Conservation (phyloP, 2,113 vertebrate species). For the Syngnathus floridae region DNA sequence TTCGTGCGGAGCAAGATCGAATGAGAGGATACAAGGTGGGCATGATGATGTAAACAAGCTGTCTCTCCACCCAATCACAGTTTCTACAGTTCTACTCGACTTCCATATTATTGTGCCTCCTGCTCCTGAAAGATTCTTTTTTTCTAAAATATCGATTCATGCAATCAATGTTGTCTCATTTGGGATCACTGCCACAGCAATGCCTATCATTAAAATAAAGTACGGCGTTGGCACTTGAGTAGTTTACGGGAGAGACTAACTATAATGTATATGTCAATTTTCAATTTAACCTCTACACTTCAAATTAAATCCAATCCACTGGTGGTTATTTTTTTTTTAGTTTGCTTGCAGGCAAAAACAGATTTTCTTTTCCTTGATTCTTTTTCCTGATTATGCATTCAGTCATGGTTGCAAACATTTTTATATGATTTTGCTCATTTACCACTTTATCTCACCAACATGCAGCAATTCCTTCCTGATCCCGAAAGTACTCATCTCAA, state of each 20-base stretch:
- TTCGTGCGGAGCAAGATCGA: not conserved
- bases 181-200: not conserved
- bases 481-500: not conserved
- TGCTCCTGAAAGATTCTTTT: not conserved
- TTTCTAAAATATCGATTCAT: not conserved
- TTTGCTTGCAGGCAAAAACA: not conserved
- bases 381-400: not conserved
- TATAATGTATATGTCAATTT: conserved; percentile 6
- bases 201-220: not conserved
- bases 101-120: conserved; percentile 2
- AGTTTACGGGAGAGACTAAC: not conserved
- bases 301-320: not conserved
- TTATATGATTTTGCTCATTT: not conserved
- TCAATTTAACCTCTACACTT: conserved; percentile 8
- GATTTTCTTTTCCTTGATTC: not conserved
- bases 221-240: not conserved
- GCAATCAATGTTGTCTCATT: conserved; percentile 5
- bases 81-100: conserved; percentile 10
- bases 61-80: conserved; percentile 5
- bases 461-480: not conserved
- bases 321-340: not conserved
- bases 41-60: conserved; percentile 4
- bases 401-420: not conserved
- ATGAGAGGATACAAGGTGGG: not conserved
- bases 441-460: not conserved